Percentiles rank a stretch among this genome's conserved stretches.
These are phyloP conservation scores for Lagenorhynchus albirostris DNA, from an alignment of 2,113 vertebrate species.

Conservation along the genomic window DNA sequence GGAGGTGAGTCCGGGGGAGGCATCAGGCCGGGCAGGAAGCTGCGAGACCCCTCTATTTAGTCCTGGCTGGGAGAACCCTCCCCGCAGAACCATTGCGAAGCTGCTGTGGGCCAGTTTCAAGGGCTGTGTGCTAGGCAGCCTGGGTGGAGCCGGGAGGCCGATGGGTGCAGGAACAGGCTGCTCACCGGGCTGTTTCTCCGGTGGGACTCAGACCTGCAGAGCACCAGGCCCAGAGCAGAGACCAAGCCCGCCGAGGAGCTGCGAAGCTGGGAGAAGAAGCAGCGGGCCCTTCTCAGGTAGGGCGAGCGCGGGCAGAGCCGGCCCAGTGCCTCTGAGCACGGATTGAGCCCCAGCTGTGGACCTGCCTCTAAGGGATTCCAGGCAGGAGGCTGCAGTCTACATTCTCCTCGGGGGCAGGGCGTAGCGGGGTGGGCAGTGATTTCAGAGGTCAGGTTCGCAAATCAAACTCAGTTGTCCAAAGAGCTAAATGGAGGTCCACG, in stretches of 20 bases:
- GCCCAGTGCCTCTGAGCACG: accelerated
- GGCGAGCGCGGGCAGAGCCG: accelerated
- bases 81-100: neutral
- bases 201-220: conserved; percentile 86
- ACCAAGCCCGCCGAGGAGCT: conserved; percentile 91
- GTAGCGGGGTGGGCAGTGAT: accelerated
- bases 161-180: accelerated
- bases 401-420: neutral
- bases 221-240: conserved; percentile 89
- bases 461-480: neutral
- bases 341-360: neutral
- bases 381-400: neutral
- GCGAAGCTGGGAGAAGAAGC: conserved; percentile 93
- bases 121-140: neutral
- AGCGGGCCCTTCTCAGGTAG: conserved; percentile 91
- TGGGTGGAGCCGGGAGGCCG: neutral
- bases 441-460: neutral
- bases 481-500: neutral
- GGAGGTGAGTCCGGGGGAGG: neutral
- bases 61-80: neutral
- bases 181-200: neutral
- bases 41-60: neutral
- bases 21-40: neutral
- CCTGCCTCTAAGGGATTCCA: neutral
- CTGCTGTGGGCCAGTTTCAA: neutral